Evolutionary conservation across 2,797 vertebrate species (phyloP).

Genomic region (Sebastes cheni): DNA sequence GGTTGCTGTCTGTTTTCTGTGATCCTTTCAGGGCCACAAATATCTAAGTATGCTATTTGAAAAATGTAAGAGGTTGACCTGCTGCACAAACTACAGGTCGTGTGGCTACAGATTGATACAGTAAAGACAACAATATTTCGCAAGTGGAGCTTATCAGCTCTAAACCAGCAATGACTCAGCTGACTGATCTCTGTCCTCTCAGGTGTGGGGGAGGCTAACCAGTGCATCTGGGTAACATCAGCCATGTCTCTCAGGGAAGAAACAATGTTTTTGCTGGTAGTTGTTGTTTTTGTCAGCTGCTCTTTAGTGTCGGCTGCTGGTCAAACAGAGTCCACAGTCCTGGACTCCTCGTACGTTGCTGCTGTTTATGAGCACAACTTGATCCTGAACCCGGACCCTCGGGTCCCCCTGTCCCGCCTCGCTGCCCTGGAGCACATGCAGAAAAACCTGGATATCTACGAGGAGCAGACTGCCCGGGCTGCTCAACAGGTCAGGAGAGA

Average conservation of each 20-base stretch:
- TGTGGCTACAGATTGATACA: too few species aligned
- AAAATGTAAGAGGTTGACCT: too few species aligned
- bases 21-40: too few species aligned
- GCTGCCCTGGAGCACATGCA: slow-evolving; percentile 87
- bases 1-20: too few species aligned
- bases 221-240: rapidly evolving
- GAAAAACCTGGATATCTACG: slow-evolving; percentile 88
- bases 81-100: too few species aligned
- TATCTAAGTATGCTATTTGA: too few species aligned
- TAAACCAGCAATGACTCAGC: too few species aligned
- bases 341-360: slow-evolving; percentile 78
- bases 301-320: not conserved
- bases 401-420: slow-evolving; percentile 67
- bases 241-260: not conserved
- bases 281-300: not conserved
- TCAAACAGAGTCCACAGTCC: rapidly evolving
- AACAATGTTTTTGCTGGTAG: slow-evolving; percentile 1
- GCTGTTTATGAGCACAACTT: slow-evolving; percentile 90
- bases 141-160: too few species aligned
- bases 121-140: too few species aligned
- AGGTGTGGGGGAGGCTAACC: not conserved
- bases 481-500: slow-evolving; percentile 81
- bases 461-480: slow-evolving; percentile 84
- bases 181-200: not conserved
- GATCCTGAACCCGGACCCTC: slow-evolving; percentile 81